These are phyloP conservation scores for Hyla sarda DNA, from an alignment of 2,113 vertebrate genomes.

Conservation along the genomic window DNA sequence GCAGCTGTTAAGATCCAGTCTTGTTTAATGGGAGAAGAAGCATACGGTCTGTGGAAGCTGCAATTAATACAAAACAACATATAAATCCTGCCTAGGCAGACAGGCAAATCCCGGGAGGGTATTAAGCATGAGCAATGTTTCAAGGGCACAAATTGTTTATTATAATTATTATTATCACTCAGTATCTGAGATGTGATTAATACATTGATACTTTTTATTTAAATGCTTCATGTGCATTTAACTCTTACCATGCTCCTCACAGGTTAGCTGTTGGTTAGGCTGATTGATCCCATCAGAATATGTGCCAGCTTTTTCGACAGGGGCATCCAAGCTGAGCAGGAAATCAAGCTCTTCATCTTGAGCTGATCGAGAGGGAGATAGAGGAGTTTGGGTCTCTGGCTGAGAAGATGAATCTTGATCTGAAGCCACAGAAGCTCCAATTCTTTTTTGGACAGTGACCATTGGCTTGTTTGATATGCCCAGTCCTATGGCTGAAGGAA, in stretches of 20 bases:
- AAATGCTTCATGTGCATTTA: neutral
- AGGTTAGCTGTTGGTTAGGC: slow-evolving; percentile 55
- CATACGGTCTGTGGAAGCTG: neutral
- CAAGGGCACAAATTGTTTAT: neutral
- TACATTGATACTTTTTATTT: neutral
- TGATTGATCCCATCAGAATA: slow-evolving; percentile 50
- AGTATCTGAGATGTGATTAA: neutral
- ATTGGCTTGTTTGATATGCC: slow-evolving; percentile 65
- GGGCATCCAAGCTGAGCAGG: slow-evolving; percentile 82
- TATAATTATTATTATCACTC: too few relatives aligned
- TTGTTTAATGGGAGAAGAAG: slow-evolving; percentile 38
- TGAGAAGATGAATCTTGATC: neutral
- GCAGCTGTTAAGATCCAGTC: slow-evolving; percentile 36
- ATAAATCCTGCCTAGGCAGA: slow-evolving; percentile 9
- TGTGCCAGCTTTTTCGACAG: slow-evolving; percentile 58
- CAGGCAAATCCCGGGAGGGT: neutral
- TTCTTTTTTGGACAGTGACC: slow-evolving; percentile 27
- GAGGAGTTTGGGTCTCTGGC: neutral
- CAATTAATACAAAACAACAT: slow-evolving; percentile 4
- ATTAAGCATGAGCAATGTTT: neutral
- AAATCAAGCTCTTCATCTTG: slow-evolving; percentile 86
- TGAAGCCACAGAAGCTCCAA: neutral
- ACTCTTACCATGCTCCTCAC: slow-evolving; percentile 66
- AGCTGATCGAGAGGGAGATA: neutral
- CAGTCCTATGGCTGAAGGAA: slow-evolving; percentile 76